phyloP scores from a whole-genome alignment of 2,113 vertebrate genomes.

The Alosa alosa region DNA sequence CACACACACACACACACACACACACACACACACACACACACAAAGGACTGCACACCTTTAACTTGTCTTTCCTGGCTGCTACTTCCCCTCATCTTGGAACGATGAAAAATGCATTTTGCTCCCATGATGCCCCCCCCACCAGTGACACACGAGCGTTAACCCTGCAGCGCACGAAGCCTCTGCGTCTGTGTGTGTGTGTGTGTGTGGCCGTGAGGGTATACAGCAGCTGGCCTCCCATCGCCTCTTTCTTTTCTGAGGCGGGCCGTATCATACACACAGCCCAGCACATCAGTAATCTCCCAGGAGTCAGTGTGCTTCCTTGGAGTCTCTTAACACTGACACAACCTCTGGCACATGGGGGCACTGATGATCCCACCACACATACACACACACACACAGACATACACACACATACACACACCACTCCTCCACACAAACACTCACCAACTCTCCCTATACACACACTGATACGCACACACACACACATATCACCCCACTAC shows the following conservation, averaged over 20 bases:
- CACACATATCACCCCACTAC: not conserved
- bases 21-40: conserved; percentile 1
- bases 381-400: not conserved
- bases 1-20: conserved; percentile 23
- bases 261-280: not conserved
- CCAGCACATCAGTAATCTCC: conserved; percentile 25
- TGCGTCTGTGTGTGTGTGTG: not conserved
- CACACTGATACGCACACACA: not conserved
- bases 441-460: not conserved
- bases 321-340: conserved; percentile 38
- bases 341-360: conserved; percentile 25
- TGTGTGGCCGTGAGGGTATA: not conserved
- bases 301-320: conserved; percentile 34
- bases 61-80: conserved; percentile 15
- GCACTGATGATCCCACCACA: conserved; percentile 22
- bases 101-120: conserved; percentile 34
- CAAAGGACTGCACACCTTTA: conserved; percentile 20
- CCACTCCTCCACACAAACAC: not conserved
- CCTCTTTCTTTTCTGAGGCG: not conserved
- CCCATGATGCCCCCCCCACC: not conserved
- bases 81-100: conserved; percentile 32
- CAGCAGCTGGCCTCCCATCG: not conserved
- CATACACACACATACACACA: not conserved
- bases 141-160: conserved; percentile 19
- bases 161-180: not conserved